A percentile compares a stretch with the other conserved stretches of the same genome.
phyloP scores from a whole-genome alignment of 2,888 invertebrate genomes.

The Lycia hirtaria region DNA sequence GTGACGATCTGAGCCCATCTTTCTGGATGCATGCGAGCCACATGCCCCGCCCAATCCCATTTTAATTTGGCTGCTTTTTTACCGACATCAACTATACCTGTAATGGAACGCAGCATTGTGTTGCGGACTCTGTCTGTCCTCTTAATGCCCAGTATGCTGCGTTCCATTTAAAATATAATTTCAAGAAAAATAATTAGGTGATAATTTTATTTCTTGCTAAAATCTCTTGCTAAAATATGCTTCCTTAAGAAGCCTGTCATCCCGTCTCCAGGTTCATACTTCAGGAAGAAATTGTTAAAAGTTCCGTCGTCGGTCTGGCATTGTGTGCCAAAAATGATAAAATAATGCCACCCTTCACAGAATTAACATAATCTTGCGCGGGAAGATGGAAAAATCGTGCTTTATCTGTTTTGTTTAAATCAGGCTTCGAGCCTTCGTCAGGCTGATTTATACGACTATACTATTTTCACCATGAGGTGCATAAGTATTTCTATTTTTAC shows the following conservation, averaged over 20 bases:
- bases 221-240: slow-evolving; percentile 3
- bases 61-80: too few species aligned
- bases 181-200: slow-evolving; percentile 1
- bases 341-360: slow-evolving; percentile 5
- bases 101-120: too few species aligned
- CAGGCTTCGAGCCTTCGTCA: neutral
- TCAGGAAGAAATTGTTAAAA: neutral
- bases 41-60: too few species aligned
- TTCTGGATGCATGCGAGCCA: too few species aligned
- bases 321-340: slow-evolving; percentile 13
- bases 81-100: too few species aligned
- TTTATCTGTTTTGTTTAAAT: slow-evolving; percentile 9
- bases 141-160: too few species aligned
- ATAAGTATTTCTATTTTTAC: too few species aligned
- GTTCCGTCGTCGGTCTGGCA: slow-evolving; percentile 1
- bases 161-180: too few species aligned
- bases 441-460: too few species aligned
- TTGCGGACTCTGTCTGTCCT: too few species aligned
- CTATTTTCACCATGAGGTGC: too few species aligned
- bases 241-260: neutral
- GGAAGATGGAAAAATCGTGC: slow-evolving; percentile 6
- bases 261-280: neutral
- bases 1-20: too few species aligned
- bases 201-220: slow-evolving; percentile 3
- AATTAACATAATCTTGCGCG: slow-evolving; percentile 17